Evolutionary conservation across 2,113 vertebrate species (phyloP).

Genomic region (Malaclemys terrapin): DNA sequence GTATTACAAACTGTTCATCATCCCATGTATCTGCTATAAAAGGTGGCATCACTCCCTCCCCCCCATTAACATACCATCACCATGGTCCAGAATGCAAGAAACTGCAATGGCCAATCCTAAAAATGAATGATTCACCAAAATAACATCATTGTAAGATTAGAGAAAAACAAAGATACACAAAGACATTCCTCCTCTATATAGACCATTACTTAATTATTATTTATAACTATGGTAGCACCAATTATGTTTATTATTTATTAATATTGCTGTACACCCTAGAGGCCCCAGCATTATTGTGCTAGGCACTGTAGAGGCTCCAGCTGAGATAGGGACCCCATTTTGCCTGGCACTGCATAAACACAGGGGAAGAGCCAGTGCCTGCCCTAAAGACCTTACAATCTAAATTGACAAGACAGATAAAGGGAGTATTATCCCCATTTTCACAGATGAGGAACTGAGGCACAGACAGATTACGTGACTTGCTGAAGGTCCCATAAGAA

Average conservation of each 20-base stretch:
- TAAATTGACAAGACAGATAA: neutral
- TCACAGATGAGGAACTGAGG: neutral
- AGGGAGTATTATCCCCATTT: neutral
- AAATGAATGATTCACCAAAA: neutral
- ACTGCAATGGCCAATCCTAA: conserved; percentile 81
- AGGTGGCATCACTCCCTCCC: conserved; percentile 80
- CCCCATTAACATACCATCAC: conserved; percentile 87
- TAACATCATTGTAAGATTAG: neutral
- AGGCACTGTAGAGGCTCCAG: neutral
- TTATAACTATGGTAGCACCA: neutral
- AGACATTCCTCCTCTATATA: neutral
- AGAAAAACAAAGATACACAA: neutral
- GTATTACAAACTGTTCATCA: too few relatives aligned
- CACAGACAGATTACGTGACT: neutral
- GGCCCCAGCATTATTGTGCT: neutral
- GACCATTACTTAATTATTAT: neutral
- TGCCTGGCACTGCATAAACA: neutral
- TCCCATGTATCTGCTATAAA: neutral
- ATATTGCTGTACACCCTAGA: neutral
- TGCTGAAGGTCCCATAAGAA: neutral
- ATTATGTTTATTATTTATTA: neutral
- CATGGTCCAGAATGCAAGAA: conserved; percentile 83
- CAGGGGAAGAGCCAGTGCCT: neutral
- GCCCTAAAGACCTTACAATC: neutral
- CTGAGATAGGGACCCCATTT: neutral